Conservation (phyloP, 2,113 vertebrate genomes). For the Rynchops niger region DNA sequence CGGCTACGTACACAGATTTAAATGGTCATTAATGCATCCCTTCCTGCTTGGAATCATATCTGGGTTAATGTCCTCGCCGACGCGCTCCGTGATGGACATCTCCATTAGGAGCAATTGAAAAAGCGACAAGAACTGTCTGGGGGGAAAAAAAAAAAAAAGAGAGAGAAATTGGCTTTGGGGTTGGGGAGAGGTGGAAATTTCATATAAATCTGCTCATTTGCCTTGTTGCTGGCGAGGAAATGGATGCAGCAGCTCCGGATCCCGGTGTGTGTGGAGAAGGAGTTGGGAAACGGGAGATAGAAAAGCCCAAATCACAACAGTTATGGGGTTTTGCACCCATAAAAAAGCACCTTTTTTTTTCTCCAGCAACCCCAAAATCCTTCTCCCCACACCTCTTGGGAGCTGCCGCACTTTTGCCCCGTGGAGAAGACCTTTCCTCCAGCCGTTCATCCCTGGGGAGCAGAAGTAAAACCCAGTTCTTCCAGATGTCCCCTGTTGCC, state of each 20-base stretch:
- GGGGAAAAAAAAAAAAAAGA: background rate
- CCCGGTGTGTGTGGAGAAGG: accelerated
- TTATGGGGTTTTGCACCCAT: background rate
- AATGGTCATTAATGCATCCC: background rate
- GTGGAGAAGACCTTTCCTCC: background rate
- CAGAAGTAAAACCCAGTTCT: background rate
- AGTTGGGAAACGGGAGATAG: background rate
- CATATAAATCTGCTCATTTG: background rate
- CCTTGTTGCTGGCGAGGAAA: background rate
- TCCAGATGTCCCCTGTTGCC: background rate
- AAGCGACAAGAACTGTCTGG: background rate
- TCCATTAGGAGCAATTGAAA: background rate
- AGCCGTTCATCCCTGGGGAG: background rate
- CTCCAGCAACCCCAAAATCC: background rate
- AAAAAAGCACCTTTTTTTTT: background rate
- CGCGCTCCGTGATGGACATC: background rate
- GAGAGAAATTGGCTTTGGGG: background rate
- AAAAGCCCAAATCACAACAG: background rate
- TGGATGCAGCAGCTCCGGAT: background rate
- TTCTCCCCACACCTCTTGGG: background rate
- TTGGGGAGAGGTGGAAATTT: background rate
- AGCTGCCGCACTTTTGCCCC: background rate
- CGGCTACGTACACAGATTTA: background rate
- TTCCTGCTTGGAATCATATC: background rate
- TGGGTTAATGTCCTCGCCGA: background rate